Conservation (phyloP, 2,797 vertebrate genomes). For the Catostomus latipinnis region DNA sequence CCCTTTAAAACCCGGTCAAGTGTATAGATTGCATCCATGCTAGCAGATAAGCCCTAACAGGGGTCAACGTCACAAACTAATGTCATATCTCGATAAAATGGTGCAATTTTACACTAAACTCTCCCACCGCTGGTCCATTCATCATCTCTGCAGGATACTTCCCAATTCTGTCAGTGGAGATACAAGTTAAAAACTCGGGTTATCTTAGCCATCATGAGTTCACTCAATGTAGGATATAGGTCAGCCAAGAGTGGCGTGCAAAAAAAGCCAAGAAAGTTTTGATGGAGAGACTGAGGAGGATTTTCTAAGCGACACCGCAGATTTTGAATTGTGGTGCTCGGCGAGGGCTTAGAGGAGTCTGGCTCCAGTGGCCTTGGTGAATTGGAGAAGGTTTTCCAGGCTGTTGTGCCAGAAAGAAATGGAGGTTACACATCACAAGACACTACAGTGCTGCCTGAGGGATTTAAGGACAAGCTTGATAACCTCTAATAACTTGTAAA, state of each 20-base stretch:
- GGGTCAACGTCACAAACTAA: conserved; percentile 9
- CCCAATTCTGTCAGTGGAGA: conserved; percentile 19
- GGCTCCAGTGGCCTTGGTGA: conserved; percentile 32
- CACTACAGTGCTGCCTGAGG: conserved; percentile 17
- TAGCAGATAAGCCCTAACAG: neutral
- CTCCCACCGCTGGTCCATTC: conserved; percentile 4
- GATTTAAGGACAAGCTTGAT: conserved; percentile 38
- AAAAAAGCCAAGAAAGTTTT: conserved; percentile 21
- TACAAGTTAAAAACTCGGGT: conserved; percentile 7
- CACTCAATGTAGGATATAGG: conserved; percentile 20
- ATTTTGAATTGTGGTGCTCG: neutral
- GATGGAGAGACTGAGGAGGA: conserved; percentile 21
- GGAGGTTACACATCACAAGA: conserved; percentile 37
- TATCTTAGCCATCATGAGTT: conserved; percentile 23
- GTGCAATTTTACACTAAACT: conserved; percentile 16
- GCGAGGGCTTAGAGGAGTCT: conserved; percentile 18
- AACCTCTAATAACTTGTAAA: conserved; percentile 42
- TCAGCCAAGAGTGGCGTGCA: conserved; percentile 7
- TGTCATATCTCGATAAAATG: neutral
- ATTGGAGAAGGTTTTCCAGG: conserved; percentile 16
- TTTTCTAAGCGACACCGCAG: neutral
- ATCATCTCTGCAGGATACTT: conserved; percentile 31
- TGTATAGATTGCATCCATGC: neutral
- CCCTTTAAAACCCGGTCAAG: conserved; percentile 13
- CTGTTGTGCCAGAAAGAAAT: conserved; percentile 20